phyloP scores from a whole-genome alignment of 2,888 invertebrate genomes.

The Acronicta aceris region DNA sequence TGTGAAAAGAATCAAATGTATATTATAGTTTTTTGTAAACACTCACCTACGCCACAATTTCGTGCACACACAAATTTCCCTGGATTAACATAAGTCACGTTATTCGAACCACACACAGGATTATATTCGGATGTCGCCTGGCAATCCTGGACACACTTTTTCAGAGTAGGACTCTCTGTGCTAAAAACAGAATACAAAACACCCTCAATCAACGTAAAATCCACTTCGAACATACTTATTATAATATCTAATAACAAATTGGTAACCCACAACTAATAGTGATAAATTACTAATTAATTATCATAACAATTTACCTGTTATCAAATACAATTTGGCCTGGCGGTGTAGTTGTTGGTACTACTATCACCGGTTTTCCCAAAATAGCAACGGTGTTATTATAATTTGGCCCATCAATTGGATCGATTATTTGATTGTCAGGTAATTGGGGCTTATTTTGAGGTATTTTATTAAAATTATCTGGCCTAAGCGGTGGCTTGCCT shows the following conservation, averaged over 20 bases:
- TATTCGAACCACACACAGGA: constrained; percentile 68
- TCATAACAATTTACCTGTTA: constrained; percentile 57
- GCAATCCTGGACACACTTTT: constrained; percentile 61
- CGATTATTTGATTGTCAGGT: constrained; percentile 16
- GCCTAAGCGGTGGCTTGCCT: constrained; percentile 18
- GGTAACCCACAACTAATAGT: constrained; percentile 3
- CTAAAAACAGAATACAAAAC: constrained; percentile 14
- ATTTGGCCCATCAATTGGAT: constrained; percentile 14
- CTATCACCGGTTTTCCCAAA: constrained; percentile 59
- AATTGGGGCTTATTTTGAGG: constrained; percentile 24
- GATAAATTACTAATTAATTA: constrained; percentile 35
- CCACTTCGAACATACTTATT: background rate
- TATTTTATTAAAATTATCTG: constrained; percentile 24
- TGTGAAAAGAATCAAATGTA: background rate
- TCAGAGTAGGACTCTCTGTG: constrained; percentile 14
- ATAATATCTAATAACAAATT: background rate
- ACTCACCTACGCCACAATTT: constrained; percentile 67
- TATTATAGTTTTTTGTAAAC: background rate
- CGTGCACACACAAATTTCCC: constrained; percentile 69
- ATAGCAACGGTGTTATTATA: constrained; percentile 47
- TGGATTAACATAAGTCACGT: constrained; percentile 70
- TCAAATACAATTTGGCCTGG: constrained; percentile 47
- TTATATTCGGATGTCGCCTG: constrained; percentile 61
- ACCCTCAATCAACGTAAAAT: background rate
- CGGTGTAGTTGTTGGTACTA: constrained; percentile 44